phyloP scores from a whole-genome alignment of 2,888 invertebrate genomes.

The Bombylius discolor region DNA sequence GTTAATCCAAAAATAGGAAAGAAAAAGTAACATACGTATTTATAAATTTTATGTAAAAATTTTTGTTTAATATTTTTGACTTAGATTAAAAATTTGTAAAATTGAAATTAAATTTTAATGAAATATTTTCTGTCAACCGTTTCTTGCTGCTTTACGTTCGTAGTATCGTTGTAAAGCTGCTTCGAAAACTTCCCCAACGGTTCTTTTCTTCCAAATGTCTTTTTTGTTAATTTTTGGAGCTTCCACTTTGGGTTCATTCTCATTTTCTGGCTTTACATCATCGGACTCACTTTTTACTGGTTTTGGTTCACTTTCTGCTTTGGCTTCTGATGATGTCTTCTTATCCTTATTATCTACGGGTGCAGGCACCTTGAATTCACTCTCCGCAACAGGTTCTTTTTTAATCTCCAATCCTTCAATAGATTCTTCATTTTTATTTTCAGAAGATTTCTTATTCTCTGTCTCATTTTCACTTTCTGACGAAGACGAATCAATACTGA shows the following conservation, averaged over 20 bases:
- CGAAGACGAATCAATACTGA: conserved; percentile 47
- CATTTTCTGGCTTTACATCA: conserved; percentile 13
- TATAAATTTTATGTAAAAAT: background rate
- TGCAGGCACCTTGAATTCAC: background rate
- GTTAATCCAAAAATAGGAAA: conserved; percentile 27
- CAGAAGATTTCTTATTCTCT: conserved; percentile 7
- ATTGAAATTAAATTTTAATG: background rate
- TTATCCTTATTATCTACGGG: background rate
- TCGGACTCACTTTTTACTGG: conserved; percentile 12
- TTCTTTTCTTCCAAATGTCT: conserved; percentile 73
- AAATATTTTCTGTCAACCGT: conserved; percentile 11
- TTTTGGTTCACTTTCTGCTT: conserved; percentile 12
- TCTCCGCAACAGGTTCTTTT: conserved; percentile 3
- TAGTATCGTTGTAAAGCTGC: conserved; percentile 64
- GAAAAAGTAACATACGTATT: background rate
- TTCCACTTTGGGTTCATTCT: conserved; percentile 19
- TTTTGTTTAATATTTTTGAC: too few species aligned
- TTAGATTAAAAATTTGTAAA: too few species aligned
- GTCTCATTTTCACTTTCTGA: conserved; percentile 35
- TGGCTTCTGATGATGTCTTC: background rate
- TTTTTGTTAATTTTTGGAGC: conserved; percentile 49
- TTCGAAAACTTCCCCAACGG: conserved; percentile 62
- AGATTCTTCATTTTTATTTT: conserved; percentile 1
- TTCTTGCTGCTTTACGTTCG: conserved; percentile 51
- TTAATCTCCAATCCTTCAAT: background rate